phyloP scores from a whole-genome alignment of 2,113 vertebrate species.

The Poicephalus gulielmi region DNA sequence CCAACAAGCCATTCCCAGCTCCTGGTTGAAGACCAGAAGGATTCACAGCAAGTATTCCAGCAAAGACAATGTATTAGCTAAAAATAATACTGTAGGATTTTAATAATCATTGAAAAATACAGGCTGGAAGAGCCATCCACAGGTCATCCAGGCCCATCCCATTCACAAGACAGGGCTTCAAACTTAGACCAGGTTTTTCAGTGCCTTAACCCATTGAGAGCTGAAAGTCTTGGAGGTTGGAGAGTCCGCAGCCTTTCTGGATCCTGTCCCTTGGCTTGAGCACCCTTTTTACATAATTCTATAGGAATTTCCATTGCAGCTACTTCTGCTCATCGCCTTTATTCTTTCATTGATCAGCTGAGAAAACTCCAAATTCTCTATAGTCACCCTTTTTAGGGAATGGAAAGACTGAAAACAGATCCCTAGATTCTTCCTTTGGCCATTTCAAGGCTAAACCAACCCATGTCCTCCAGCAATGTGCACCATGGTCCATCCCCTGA shows the following conservation, averaged over 20 bases:
- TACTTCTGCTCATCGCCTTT: background rate
- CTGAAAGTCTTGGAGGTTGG: background rate
- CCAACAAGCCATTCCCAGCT: background rate
- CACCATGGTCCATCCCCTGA: background rate
- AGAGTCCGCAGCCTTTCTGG: background rate
- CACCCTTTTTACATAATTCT: background rate
- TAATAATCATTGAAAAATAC: background rate
- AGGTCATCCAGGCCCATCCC: background rate
- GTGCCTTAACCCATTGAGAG: background rate
- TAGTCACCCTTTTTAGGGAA: background rate
- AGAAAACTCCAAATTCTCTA: background rate
- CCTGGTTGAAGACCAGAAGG: background rate
- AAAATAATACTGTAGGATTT: background rate
- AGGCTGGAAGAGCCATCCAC: background rate
- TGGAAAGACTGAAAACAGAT: background rate
- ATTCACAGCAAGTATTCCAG: background rate
- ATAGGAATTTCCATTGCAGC: background rate
- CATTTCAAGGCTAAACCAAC: background rate
- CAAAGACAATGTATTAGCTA: background rate
- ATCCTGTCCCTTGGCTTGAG: background rate
- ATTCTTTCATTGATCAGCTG: background rate
- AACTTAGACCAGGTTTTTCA: background rate
- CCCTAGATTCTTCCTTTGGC: background rate
- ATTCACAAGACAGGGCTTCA: background rate
- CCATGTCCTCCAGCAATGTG: fast-evolving